Base-by-base conservation (phyloP, 2,888 invertebrate species). In the Sepiola atlantica region DNA sequence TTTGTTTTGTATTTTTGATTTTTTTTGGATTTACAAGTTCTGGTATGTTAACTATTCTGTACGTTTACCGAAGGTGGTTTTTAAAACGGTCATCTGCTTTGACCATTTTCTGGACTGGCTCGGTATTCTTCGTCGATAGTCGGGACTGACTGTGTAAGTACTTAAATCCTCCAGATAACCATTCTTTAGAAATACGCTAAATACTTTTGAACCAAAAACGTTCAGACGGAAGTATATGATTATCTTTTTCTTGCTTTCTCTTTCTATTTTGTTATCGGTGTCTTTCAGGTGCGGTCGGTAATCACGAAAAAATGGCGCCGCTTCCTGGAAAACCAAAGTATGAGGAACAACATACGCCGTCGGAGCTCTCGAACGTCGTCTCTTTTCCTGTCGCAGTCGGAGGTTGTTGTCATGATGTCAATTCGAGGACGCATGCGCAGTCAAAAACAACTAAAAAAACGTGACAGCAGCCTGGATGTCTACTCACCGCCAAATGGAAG, bases 281-380 rank as follows among this genome's bases (percentile, higher is more conserved):
- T 92, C 35, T 95, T 95, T 55, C 95, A 97, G 97, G 97, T 97
- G 12, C 95, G 96, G 55, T 95, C 96, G 14, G 97, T 96, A 14
- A 95, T 97, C 28, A 95, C 95, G 95, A 97, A 96, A 95, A 96
- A 96, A 94, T 97, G 96, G 96, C 96, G 96, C 57, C 95, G 97
- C 35, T 96, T 96, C 94, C 96, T 96, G 91, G 95, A 96, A 32
- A 96, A 95, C 77, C 95, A 96, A 35, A 95, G 96, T 93, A 95
- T 96, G 77, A 95, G 95, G 91, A 95, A 94, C n/a, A 95, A 96
- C 77, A 95, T 96, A 32, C 95, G 96, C 57, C 95, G 97, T 35
- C 96, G 96, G 94, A 96, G 96, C n/a, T 96, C 97, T 45, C 95
- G 96, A 93, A 96, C 96, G 10, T 96, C 96, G 14, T 96, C 96